These are phyloP conservation scores for Oeneis ivallda DNA, from an alignment of 2,888 invertebrate genomes.

Conservation along the genomic window DNA sequence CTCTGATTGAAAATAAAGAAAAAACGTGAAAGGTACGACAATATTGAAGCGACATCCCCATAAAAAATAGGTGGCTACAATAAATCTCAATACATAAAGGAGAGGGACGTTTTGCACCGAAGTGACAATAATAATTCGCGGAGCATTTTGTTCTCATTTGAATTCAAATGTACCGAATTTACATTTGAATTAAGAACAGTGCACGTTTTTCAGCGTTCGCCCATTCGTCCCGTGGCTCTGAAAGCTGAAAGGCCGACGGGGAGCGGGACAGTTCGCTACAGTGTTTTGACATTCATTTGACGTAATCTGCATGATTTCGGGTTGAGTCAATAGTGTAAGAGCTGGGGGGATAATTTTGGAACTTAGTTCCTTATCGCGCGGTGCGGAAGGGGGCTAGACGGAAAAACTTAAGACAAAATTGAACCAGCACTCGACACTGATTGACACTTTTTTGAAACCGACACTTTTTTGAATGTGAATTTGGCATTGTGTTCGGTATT, in stretches of 20 bases:
- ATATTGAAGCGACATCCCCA: not conserved
- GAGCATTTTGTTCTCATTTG: conserved; percentile 49
- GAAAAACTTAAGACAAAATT: no score
- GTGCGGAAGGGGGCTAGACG: no score
- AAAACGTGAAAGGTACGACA: not conserved
- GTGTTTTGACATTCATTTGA: conserved; percentile 30
- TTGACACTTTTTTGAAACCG: no score
- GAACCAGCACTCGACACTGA: no score
- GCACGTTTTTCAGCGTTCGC: conserved; percentile 41
- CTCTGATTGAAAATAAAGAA: no score
- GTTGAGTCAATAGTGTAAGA: not conserved
- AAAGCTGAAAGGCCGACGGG: conserved; percentile 1
- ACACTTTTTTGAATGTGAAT: no score
- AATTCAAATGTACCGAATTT: conserved; percentile 58
- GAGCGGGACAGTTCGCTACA: conserved; percentile 8
- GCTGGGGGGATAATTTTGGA: no score
- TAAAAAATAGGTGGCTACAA: not conserved
- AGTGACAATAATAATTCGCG: conserved; percentile 44
- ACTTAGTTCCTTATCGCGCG: no score
- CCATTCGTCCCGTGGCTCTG: conserved; percentile 39
- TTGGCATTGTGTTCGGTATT: no score
- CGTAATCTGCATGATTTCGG: conserved; percentile 11
- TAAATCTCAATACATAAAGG: conserved; percentile 19
- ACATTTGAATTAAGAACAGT: conserved; percentile 63
- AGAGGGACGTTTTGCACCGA: conserved; percentile 10